Conservation (phyloP, 1,140 invertebrate species). For the Idris sp. region DNA sequence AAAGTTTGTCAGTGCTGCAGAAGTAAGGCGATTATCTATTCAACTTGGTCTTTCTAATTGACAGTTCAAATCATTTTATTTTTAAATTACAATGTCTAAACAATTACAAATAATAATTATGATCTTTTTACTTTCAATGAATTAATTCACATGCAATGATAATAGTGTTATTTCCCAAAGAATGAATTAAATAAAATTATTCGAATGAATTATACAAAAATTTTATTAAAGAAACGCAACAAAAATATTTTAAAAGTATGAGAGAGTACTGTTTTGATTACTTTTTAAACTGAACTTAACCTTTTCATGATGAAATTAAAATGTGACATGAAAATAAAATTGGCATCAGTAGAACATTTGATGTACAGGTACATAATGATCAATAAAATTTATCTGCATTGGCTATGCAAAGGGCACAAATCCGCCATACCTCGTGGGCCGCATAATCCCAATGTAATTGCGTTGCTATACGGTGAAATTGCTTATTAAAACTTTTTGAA, state of each 20-base stretch:
- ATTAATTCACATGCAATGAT: no score
- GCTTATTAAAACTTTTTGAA: conserved; percentile 77
- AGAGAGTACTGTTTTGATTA: no score
- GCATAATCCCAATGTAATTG: conserved; percentile 70
- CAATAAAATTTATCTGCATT: conserved; percentile 62
- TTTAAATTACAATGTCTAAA: conserved; percentile 8
- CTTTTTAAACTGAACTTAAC: no score
- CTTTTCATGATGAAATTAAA: no score
- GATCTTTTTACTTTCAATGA: no score
- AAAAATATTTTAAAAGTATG: no score
- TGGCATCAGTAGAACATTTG: conserved; percentile 22
- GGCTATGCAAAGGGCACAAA: conserved; percentile 64
- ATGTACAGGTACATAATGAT: conserved; percentile 45
- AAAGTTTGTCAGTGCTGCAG: conserved; percentile 57
- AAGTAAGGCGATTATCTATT: conserved; percentile 64
- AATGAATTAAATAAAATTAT: no score
- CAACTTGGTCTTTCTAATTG: conserved; percentile 58
- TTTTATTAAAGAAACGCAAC: no score
- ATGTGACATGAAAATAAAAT: conserved; percentile 13
- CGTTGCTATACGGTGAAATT: conserved; percentile 74
- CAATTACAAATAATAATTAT: no score
- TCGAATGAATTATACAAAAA: no score
- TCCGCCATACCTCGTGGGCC: conserved; percentile 60
- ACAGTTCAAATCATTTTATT: conserved; percentile 20
- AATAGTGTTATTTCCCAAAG: no score